These are phyloP conservation scores for Liodrosophila aerea DNA, from an alignment of 2,888 invertebrate species.

Conservation along the genomic window DNA sequence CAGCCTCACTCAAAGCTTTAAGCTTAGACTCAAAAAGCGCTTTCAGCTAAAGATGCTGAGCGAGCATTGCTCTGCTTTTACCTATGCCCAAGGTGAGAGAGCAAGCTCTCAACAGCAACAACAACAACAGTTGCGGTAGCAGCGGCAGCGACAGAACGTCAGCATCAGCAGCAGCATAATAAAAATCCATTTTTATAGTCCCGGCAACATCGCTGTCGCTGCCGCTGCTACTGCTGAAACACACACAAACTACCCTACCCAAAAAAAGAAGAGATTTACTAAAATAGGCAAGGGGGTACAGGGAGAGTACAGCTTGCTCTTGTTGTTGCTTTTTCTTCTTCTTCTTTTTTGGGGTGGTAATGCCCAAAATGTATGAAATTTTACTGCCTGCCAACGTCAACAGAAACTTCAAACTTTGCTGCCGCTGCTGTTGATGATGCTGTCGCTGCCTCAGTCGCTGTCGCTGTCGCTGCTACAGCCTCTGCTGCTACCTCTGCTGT, in stretches of 20 bases:
- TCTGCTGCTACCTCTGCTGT: slow-evolving; percentile 21
- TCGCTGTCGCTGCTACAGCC: slow-evolving; percentile 17
- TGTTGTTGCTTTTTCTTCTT: slow-evolving; percentile 22
- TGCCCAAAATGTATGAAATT: slow-evolving; percentile 59
- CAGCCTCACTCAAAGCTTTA: slow-evolving; percentile 7
- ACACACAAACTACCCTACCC: slow-evolving; percentile 51
- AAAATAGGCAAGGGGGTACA: slow-evolving; percentile 15
- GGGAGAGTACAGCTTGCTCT: slow-evolving; percentile 26
- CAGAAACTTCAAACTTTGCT: slow-evolving; percentile 57
- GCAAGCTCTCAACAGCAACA: slow-evolving; percentile 59
- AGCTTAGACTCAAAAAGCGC: slow-evolving; percentile 6
- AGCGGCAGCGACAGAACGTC: too few species aligned
- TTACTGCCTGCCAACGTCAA: slow-evolving; percentile 64
- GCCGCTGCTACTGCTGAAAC: slow-evolving; percentile 27
- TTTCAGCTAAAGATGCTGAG: slow-evolving; percentile 32
- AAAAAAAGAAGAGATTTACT: slow-evolving; percentile 51
- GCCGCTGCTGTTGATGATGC: slow-evolving; percentile 5
- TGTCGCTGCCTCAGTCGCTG: slow-evolving; percentile 19
- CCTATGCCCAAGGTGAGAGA: slow-evolving; percentile 57
- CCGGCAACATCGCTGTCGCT: slow-evolving; percentile 50
- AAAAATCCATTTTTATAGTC: slow-evolving; percentile 77
- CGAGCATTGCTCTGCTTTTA: slow-evolving; percentile 40
- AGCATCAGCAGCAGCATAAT: slow-evolving; percentile 61
- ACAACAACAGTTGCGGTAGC: slow-evolving; percentile 32
- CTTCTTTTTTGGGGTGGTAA: slow-evolving; percentile 45